phyloP scores from a whole-genome alignment of 2,797 vertebrate genomes.

The Oryzias sinensis region DNA sequence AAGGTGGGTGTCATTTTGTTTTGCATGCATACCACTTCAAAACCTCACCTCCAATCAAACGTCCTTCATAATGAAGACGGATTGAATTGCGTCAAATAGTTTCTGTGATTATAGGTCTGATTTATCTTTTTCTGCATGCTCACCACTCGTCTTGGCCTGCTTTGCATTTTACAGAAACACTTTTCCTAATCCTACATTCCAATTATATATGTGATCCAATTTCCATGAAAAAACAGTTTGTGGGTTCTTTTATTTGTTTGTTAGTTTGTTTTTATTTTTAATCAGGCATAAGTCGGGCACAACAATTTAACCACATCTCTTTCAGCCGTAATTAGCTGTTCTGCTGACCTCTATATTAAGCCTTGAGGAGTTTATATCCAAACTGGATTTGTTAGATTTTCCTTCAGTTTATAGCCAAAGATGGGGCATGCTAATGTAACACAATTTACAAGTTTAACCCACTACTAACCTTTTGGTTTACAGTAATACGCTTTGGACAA shows the following conservation, averaged over 20 bases:
- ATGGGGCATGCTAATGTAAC: too few relatives aligned
- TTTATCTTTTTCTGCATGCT: constrained; percentile 24
- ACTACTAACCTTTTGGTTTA: too few relatives aligned
- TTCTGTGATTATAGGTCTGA: constrained; percentile 11
- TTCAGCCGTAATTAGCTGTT: constrained; percentile 70
- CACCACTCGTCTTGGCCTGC: background rate
- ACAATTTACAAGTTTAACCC: too few relatives aligned
- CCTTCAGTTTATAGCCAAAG: too few relatives aligned
- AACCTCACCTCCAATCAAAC: constrained; percentile 1
- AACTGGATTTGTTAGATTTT: constrained; percentile 48
- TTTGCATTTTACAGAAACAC: background rate
- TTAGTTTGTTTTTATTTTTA: constrained; percentile 33
- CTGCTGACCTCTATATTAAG: constrained; percentile 52
- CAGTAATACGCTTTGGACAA: too few relatives aligned
- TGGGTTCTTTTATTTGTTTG: constrained; percentile 30
- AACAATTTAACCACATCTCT: constrained; percentile 64
- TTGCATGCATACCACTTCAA: constrained; percentile 47
- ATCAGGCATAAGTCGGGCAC: constrained; percentile 54
- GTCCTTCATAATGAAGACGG: background rate
- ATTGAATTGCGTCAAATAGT: constrained; percentile 9
- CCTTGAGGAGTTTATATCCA: constrained; percentile 45
- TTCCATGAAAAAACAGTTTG: constrained; percentile 61
- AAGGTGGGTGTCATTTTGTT: constrained; percentile 76
- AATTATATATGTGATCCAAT: constrained; percentile 39
- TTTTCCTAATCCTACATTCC: constrained; percentile 12